Conservation (phyloP, 2,888 invertebrate genomes). For the Aproaerema taeniolella region DNA sequence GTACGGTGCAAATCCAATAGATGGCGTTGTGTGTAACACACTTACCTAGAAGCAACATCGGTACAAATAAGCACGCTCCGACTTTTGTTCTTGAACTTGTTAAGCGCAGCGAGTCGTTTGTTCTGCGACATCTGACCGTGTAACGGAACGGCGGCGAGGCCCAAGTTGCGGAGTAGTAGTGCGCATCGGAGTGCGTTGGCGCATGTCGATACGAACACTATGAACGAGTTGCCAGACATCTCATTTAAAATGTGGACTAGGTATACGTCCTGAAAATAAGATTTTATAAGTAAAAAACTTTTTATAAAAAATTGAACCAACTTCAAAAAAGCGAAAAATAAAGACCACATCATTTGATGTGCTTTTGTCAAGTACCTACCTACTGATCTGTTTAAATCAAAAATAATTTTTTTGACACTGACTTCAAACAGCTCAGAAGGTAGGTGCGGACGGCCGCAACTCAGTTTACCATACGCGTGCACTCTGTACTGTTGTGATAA, state of each 20-base stretch:
- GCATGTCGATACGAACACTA: conserved; percentile 98
- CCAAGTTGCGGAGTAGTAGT: conserved; percentile 91
- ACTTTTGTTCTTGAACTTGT: conserved; percentile 96
- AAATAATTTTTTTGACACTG: no score
- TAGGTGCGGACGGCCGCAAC: no score
- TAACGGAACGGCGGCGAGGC: conserved; percentile 96
- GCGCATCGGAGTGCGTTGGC: conserved; percentile 93
- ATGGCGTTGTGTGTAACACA: no score
- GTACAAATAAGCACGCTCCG: conserved; percentile 98
- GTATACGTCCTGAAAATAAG: conserved; percentile 94
- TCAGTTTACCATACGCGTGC: no score
- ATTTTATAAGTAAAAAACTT: not conserved
- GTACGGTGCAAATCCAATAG: no score
- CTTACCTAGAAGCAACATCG: conserved; percentile 96
- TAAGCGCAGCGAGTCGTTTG: conserved; percentile 94
- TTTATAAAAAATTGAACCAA: no score
- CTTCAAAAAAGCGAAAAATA: no score
- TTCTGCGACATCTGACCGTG: conserved; percentile 99
- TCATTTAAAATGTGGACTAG: conserved; percentile 97
- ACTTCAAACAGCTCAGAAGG: no score
- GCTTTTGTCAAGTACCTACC: no score
- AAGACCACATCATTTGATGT: no score
- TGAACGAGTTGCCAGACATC: conserved; percentile 95
- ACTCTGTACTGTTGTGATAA: no score
- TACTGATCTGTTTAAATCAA: no score